phyloP scores from a whole-genome alignment of 2,797 vertebrate species.

The Morelia viridis region DNA sequence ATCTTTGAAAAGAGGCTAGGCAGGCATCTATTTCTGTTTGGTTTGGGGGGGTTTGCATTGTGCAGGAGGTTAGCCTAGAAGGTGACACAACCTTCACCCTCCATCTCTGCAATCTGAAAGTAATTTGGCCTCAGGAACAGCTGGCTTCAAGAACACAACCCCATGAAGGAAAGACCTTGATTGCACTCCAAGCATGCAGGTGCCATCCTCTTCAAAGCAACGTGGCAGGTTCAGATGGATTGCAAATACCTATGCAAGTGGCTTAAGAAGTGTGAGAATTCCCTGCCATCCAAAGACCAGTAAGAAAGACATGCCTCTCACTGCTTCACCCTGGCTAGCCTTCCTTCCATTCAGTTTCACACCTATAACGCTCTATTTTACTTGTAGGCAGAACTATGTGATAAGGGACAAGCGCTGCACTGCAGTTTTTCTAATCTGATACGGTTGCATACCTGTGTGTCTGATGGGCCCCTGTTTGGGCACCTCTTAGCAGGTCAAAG shows the following conservation, averaged over 20 bases:
- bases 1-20: not conserved
- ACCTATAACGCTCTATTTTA: not conserved
- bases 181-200: not conserved
- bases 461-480: conserved; percentile 78
- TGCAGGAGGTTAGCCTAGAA: not conserved
- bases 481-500: conserved; percentile 82
- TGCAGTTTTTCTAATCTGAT: conserved; percentile 63
- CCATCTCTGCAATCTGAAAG: not conserved
- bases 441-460: conserved; percentile 66
- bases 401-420: conserved; percentile 73
- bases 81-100: not conserved
- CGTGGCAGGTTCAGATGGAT: not conserved
- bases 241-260: not conserved
- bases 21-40: not conserved
- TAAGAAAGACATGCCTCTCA: not conserved
- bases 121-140: not conserved
- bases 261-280: not conserved
- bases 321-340: conserved; percentile 15
- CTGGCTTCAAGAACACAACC: not conserved
- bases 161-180: not conserved
- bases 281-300: not conserved
- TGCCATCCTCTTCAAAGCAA: not conserved
- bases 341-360: not conserved
- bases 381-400: not conserved
- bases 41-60: not conserved